phyloP scores from a whole-genome alignment of 2,797 vertebrate genomes.

The Hybognathus amarus region DNA sequence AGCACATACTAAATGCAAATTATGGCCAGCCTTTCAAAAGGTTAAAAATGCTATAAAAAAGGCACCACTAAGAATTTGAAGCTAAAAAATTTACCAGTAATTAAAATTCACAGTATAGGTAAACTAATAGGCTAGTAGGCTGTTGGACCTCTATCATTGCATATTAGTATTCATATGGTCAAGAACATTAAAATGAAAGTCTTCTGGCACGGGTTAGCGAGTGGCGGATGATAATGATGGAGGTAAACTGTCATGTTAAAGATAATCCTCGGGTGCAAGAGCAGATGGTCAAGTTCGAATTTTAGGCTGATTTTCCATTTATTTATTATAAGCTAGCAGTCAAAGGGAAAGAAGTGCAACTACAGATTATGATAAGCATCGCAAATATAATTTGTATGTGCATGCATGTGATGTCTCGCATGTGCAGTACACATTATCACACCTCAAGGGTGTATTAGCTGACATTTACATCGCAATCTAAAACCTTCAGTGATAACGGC shows the following conservation, averaged over 20 bases:
- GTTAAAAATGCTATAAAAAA: neutral
- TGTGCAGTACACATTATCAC: neutral
- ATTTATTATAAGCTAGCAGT: constrained; percentile 70
- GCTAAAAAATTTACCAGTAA: no score
- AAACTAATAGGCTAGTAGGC: neutral
- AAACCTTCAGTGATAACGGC: constrained; percentile 39
- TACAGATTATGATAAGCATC: constrained; percentile 74
- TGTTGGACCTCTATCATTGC: neutral
- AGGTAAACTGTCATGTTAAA: constrained; percentile 65
- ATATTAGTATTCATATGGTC: neutral
- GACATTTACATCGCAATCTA: constrained; percentile 50
- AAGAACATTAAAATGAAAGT: neutral
- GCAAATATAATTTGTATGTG: constrained; percentile 14
- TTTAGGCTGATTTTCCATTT: constrained; percentile 72
- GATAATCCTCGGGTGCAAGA: constrained; percentile 72
- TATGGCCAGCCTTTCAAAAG: neutral
- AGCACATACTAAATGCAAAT: no score
- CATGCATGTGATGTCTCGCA: neutral
- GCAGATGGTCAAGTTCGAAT: constrained; percentile 74
- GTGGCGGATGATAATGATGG: constrained; percentile 39
- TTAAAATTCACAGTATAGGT: neutral
- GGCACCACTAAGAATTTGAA: neutral
- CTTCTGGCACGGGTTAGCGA: neutral
- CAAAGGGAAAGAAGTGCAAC: constrained; percentile 63
- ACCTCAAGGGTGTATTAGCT: constrained; percentile 17